phyloP scores from a whole-genome alignment of 2,888 invertebrate species.

The Globia sparganii region DNA sequence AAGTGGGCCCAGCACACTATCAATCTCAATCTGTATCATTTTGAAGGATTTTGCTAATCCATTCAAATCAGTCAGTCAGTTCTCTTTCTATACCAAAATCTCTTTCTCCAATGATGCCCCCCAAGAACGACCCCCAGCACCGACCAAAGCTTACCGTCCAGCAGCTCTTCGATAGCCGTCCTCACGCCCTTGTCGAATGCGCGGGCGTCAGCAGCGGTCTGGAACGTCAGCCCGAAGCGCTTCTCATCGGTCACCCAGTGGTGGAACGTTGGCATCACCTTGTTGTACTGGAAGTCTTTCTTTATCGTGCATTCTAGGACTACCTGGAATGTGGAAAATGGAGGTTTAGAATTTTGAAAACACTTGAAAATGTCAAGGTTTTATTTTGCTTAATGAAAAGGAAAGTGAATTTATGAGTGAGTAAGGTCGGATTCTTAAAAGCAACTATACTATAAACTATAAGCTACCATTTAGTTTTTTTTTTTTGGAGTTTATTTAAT shows the following conservation, averaged over 20 bases:
- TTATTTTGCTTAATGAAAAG: too few relatives aligned
- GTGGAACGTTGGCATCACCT: conserved; percentile 99
- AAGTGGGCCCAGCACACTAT: too few relatives aligned
- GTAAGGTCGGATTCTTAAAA: too few relatives aligned
- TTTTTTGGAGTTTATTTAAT: too few relatives aligned
- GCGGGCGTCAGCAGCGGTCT: conserved; percentile 97
- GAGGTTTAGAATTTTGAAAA: neutral
- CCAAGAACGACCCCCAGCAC: conserved; percentile 33
- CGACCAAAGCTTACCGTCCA: conserved; percentile 93
- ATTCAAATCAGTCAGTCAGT: neutral
- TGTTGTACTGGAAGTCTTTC: conserved; percentile 98
- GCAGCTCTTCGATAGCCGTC: conserved; percentile 96
- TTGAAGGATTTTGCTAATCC: too few relatives aligned
- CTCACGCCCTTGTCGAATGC: conserved; percentile 98
- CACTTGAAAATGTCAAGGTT: too few relatives aligned
- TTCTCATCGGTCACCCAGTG: conserved; percentile 99
- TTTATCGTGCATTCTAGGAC: conserved; percentile 98
- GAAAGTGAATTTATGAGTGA: too few relatives aligned
- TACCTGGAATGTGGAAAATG: conserved; percentile 90
- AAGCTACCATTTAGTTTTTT: too few relatives aligned
- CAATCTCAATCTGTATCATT: too few relatives aligned
- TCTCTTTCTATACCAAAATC: neutral
- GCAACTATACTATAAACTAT: too few relatives aligned
- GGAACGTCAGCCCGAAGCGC: conserved; percentile 98
- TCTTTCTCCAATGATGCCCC: too few relatives aligned